Evolutionary conservation across 2,797 vertebrate genomes (phyloP).

Genomic region (Channa striata): DNA sequence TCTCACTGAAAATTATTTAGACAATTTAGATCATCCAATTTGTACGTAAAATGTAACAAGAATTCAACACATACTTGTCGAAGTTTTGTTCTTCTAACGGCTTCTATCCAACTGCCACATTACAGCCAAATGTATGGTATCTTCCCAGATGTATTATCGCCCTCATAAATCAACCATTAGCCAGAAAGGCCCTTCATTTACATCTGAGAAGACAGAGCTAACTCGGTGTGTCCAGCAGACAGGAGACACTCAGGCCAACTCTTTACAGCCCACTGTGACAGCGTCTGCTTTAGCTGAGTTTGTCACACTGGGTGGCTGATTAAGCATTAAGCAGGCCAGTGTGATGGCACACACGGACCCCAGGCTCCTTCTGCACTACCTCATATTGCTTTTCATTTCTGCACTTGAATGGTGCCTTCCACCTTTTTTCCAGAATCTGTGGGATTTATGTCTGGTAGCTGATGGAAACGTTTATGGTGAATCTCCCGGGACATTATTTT

Average conservation of each 20-base stretch:
- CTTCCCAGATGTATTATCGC: constrained; percentile 5
- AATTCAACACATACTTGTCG: too few relatives aligned
- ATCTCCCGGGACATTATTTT: neutral
- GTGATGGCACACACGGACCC: constrained; percentile 32
- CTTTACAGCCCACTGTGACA: constrained; percentile 44
- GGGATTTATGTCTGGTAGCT: constrained; percentile 1
- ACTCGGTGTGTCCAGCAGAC: constrained; percentile 28
- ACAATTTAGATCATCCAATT: too few relatives aligned
- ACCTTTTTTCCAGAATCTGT: constrained; percentile 33
- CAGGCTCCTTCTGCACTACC: constrained; percentile 16
- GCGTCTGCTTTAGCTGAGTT: constrained; percentile 42
- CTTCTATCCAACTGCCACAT: constrained; percentile 1
- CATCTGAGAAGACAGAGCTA: neutral
- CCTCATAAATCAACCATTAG: constrained; percentile 12
- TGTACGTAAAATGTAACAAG: too few relatives aligned
- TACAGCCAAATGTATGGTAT: neutral
- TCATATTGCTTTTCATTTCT: constrained; percentile 40
- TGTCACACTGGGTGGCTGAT: constrained; percentile 68
- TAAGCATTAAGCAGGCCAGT: constrained; percentile 50
- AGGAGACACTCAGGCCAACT: constrained; percentile 24
- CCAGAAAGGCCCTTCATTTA: constrained; percentile 16
- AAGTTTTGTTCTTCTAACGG: too few relatives aligned
- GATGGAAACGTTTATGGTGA: neutral
- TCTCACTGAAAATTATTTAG: too few relatives aligned
- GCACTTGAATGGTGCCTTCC: constrained; percentile 23